phyloP scores from a whole-genome alignment of 2,888 invertebrate species.

The Drosophila infuscata region DNA sequence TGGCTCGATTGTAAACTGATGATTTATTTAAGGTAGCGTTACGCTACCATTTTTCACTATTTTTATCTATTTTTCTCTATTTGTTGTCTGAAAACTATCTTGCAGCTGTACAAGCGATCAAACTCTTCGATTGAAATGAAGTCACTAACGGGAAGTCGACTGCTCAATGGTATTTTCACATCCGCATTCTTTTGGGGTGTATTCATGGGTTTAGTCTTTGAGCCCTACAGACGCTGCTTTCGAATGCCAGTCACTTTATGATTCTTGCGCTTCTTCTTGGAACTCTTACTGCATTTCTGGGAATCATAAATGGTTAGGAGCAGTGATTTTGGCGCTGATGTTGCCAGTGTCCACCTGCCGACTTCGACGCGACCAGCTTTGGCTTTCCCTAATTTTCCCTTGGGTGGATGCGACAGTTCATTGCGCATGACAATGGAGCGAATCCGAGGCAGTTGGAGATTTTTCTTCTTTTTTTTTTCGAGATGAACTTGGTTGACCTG shows the following conservation, averaged over 20 bases:
- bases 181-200: constrained; percentile 3
- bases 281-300: background rate
- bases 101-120: constrained; percentile 28
- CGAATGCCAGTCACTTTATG: background rate
- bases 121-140: constrained; percentile 70
- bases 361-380: background rate
- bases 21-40: background rate
- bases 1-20: background rate
- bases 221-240: background rate
- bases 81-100: background rate
- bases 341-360: background rate
- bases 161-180: constrained; percentile 57
- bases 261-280: background rate
- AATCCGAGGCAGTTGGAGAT: background rate
- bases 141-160: constrained; percentile 67
- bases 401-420: background rate
- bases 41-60: background rate
- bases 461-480: background rate
- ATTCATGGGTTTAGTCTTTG: background rate
- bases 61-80: too few relatives aligned
- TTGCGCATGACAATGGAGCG: background rate
- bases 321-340: background rate
- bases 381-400: background rate
- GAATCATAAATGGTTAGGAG: background rate
- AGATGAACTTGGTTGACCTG: background rate